Evolutionary conservation across 2,888 invertebrate species (phyloP), one percentile per base, ranked within the genome.

Genomic region (Pheosia tremula): DNA sequence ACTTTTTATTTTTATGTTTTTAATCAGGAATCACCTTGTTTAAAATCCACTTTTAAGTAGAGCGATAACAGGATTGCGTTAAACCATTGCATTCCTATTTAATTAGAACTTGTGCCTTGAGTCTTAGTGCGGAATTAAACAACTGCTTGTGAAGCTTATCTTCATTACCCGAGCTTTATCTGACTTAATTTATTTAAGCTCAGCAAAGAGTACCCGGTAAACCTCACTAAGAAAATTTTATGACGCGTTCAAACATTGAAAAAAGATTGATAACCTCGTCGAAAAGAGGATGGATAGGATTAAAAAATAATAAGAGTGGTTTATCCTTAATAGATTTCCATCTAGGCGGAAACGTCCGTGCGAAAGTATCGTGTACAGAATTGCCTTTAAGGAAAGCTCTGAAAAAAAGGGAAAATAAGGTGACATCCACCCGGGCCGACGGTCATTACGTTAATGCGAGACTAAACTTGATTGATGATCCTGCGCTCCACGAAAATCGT

Each of bases 391-490:
- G 83, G 81, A 83, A 83, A 84, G 82, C 82, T 83, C 74, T 79
- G 78, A 84, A 86, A 87, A 89, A 88, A 89, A 84, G 84, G 83
- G 84, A 88, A 92, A 91, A 91, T 90, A 91, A 87, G 88, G 89
- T 88, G 91, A 91, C 91, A 92, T 91, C 89, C 90, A 88, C 85
- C 82, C 82, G 82, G 82, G 85, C 85, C 88, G 89, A 80, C 88
- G 89, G 91, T 92, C 93, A 91, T 93, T 93, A 92, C 93, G 89
- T 88, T 92, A 92, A 93, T 92, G 93, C 89, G 91, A 88, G 91
- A 91, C 89, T 93, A 93, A 93, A 93, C 91, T 90, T 93, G 93
- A 93, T 93, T 90, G 91, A 93, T 93, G 91, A 88, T 84, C 74
- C 71, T 71, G 69, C 74, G 77, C 72, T 79, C 75, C 72, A 77